These are phyloP conservation scores for Chaenogobius annularis DNA, from an alignment of 2,113 vertebrate species.

Conservation along the genomic window DNA sequence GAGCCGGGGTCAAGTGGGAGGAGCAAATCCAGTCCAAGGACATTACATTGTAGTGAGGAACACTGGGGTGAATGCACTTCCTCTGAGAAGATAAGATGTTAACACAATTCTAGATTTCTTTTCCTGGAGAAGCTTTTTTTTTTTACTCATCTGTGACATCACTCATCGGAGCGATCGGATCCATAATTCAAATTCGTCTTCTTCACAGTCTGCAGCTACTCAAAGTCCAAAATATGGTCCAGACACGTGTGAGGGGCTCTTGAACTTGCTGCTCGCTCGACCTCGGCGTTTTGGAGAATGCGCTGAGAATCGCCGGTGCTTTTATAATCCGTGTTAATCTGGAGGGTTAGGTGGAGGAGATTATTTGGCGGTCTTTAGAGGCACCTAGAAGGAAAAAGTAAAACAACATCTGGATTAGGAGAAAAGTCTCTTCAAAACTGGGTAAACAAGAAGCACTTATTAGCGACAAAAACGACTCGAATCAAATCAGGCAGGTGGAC, in stretches of 20 bases:
- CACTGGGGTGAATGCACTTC: slow-evolving; percentile 54
- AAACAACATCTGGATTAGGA: slow-evolving; percentile 42
- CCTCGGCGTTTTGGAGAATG: slow-evolving; percentile 12
- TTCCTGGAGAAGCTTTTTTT: not conserved
- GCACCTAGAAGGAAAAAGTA: slow-evolving; percentile 41
- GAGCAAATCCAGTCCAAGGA: slow-evolving; percentile 35
- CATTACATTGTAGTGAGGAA: slow-evolving; percentile 37
- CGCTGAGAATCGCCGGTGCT: slow-evolving; percentile 45
- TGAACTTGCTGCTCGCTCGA: slow-evolving; percentile 24
- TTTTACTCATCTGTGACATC: not conserved
- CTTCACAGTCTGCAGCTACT: not conserved
- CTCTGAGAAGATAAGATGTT: not conserved
- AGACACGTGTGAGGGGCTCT: not conserved
- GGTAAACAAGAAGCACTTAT: not conserved
- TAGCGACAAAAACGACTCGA: not conserved
- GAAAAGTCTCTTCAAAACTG: not conserved
- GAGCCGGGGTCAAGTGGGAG: slow-evolving; percentile 14
- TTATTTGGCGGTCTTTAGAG: slow-evolving; percentile 34
- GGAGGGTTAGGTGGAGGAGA: slow-evolving; percentile 49
- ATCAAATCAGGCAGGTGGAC: too few species aligned
- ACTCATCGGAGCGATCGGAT: not conserved
- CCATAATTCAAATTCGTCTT: not conserved
- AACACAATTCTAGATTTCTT: too few species aligned
- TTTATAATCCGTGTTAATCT: slow-evolving; percentile 66
- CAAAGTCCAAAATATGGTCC: not conserved